phyloP scores from a whole-genome alignment of 2,113 vertebrate genomes.

The Boleophthalmus pectinirostris region DNA sequence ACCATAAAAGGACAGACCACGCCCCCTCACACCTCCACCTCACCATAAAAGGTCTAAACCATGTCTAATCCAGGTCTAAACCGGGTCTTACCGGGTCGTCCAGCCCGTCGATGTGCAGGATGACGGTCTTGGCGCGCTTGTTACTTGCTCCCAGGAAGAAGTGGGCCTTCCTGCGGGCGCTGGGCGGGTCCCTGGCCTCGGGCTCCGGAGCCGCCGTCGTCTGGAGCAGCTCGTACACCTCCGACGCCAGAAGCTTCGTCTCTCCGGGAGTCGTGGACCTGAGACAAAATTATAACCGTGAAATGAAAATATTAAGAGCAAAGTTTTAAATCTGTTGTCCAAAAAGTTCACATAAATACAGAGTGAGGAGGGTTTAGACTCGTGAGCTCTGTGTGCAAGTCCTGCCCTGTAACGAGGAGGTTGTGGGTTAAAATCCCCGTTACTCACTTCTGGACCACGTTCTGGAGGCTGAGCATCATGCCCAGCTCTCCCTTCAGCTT shows the following conservation, averaged over 20 bases:
- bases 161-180: slow-evolving; percentile 85
- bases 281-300: no score
- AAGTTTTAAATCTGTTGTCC: no score
- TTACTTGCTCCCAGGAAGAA: slow-evolving; percentile 93
- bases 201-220: slow-evolving; percentile 68
- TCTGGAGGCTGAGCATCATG: slow-evolving; percentile 94
- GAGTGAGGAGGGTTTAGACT: no score
- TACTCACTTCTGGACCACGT: slow-evolving; percentile 88
- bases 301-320: no score
- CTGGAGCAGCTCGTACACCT: slow-evolving; percentile 89
- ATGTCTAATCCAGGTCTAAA: no score
- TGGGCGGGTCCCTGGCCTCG: slow-evolving; percentile 76
- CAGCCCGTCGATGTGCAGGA: slow-evolving; percentile 90
- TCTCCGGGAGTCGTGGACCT: slow-evolving; percentile 87
- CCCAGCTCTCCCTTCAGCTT: slow-evolving; percentile 91
- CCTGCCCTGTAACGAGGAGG: no score
- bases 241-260: slow-evolving; percentile 88
- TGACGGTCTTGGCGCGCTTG: slow-evolving; percentile 91
- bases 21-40: no score
- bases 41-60: no score
- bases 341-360: no score
- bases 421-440: neutral
- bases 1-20: no score
- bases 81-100: slow-evolving; percentile 82
- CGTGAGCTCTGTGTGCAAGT: no score